Evolutionary conservation across 2,113 vertebrate genomes (phyloP), one percentile per base, ranked within the genome.

Genomic region (Astur gentilis): DNA sequence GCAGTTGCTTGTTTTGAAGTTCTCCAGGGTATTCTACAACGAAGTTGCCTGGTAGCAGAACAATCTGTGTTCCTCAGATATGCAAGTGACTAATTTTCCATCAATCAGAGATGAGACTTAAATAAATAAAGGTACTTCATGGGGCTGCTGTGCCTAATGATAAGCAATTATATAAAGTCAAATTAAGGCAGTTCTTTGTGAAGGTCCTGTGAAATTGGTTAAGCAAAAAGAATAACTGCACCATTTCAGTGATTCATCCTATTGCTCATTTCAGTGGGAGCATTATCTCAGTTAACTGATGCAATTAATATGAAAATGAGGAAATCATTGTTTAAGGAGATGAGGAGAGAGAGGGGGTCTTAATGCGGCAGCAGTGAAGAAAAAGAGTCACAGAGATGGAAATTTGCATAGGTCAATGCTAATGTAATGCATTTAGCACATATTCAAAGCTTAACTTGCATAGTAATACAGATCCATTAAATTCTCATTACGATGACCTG

Each of bases 291-390:
- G 98, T 97, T 98, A 98, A 98, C 98, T 98, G 98, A 98, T 98
- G 98, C 98, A 98, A 98, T 98, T 98, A 98, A 98, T 98, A 98
- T 98, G 98, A 99, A 99, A 99, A 98, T 98, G 98, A 98, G 98
- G 96, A 98, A 98, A 98, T 98, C 97, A 98, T 98, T 98, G 98
- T 98, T 98, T 98, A 98, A 98, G 95, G 96, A 98, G 98, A 98
- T 97, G 97, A 98, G 97, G 96, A 97, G 89, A 90, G 87, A 97
- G 97, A 97, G 97, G 94, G 97, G 97, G 88, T 92, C 60, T 87
- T 97, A 95, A 97, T 97, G 96, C 89, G 14, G 97, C 95, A 85
- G 92, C 65, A 23, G 86, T 87, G 82, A 96, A 97, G 97, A 97
- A 97, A 89, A 75, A 93, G 97, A 97, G 94, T 96, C 94, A 83